These are phyloP conservation scores for Chinchilla lanigera DNA, from an alignment of 2,113 vertebrate genomes.

Conservation along the genomic window DNA sequence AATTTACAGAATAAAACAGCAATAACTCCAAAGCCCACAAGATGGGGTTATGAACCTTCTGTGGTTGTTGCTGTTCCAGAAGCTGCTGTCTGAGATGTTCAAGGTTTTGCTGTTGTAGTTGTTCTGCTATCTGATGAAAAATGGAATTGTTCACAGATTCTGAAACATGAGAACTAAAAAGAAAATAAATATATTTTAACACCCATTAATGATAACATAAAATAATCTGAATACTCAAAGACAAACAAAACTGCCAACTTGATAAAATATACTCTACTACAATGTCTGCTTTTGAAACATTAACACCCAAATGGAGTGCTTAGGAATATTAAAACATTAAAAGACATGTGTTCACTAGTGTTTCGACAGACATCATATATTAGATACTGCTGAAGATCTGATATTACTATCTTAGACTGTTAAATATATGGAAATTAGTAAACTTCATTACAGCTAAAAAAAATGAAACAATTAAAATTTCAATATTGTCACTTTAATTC, in stretches of 20 bases:
- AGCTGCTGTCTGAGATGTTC: constrained; percentile 98
- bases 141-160: constrained; percentile 98
- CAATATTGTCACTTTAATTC: constrained; percentile 40
- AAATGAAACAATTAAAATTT: constrained; percentile 26
- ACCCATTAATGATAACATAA: background rate
- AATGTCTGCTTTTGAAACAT: constrained; percentile 35
- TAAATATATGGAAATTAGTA: constrained; percentile 29
- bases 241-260: background rate
- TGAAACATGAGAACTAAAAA: constrained; percentile 93
- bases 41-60: constrained; percentile 90
- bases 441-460: background rate
- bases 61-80: constrained; percentile 90
- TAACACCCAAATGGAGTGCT: constrained; percentile 6
- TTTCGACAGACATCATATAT: background rate
- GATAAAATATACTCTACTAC: background rate
- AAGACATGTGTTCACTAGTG: background rate
- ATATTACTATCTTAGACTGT: background rate
- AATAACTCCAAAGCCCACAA: constrained; percentile 73
- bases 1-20: background rate
- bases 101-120: constrained; percentile 97
- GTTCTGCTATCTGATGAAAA: constrained; percentile 98
- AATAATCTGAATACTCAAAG: background rate
- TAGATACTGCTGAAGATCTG: background rate
- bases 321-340: background rate
- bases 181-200: constrained; percentile 64